phyloP scores from a whole-genome alignment of 2,888 invertebrate genomes.

The Habroteleia sp. region DNA sequence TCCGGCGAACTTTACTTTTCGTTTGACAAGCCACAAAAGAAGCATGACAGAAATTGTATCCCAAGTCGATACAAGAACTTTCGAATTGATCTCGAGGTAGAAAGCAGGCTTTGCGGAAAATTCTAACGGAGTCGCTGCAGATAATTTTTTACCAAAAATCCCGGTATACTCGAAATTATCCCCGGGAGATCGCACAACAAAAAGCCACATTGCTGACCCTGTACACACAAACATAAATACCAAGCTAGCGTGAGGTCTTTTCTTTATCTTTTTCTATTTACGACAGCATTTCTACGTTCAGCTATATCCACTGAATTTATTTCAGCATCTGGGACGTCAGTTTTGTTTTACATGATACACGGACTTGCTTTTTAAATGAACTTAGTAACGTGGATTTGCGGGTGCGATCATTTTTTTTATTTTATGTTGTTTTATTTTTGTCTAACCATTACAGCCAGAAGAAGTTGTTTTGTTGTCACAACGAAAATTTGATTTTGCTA shows the following conservation, averaged over 20 bases:
- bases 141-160: slow-evolving; percentile 39
- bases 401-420: no score
- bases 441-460: no score
- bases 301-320: slow-evolving; percentile 22
- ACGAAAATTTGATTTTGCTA: no score
- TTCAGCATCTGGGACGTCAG: slow-evolving; percentile 2
- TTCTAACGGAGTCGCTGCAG: slow-evolving; percentile 4
- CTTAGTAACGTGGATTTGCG: slow-evolving; percentile 22
- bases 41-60: slow-evolving; percentile 1
- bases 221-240: background rate
- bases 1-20: slow-evolving; percentile 25
- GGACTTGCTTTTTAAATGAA: slow-evolving; percentile 35
- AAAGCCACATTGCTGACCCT: slow-evolving; percentile 20
- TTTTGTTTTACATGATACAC: background rate
- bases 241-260: no score
- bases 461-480: no score
- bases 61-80: slow-evolving; percentile 7
- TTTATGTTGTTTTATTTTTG: background rate
- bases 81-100: background rate
- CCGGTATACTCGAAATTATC: slow-evolving; percentile 17
- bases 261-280: slow-evolving; percentile 19
- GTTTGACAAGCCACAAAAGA: slow-evolving; percentile 20
- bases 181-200: slow-evolving; percentile 22
- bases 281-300: slow-evolving; percentile 20
- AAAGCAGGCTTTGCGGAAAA: slow-evolving; percentile 5